Base-by-base conservation (phyloP, 1,140 invertebrate species). In the Stratiolaelaps scimitus region DNA sequence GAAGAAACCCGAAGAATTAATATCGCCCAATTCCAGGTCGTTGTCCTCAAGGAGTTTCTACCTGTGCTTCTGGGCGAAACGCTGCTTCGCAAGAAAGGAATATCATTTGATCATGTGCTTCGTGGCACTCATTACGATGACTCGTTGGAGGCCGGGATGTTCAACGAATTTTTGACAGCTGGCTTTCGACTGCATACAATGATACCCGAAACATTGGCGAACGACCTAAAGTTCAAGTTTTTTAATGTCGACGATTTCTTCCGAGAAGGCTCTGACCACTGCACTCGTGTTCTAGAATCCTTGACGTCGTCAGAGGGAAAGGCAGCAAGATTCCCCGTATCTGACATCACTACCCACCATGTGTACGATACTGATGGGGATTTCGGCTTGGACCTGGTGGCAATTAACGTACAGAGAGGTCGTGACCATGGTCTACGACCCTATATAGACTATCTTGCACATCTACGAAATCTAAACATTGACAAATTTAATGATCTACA, bases 391-490 rank as follows among this genome's bases (percentile, higher is more conserved):
- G 76, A 78, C 66, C 67, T 78, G 19, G 67, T 71, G 15, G 67
- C 74, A 10, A 47, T 75, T 0, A 77, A 78, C 66, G 73, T 76
- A 13, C 71, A 76, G 43, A 64, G 76, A 67, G 76, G 72, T 7
- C 67, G 76, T 23, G 76, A 77, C 68, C 73, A 76, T 68, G 76
- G 73, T 26, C 68, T 76, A 7, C 83, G 87, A 0, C 78, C 86
- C 0, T 92, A 91, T 73, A 84, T 60, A 60, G 23, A 84, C 0
- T 76, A 82, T 0, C 92, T 88, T 85, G 79, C 88, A 56, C 80
- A 84, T 65, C 83, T 86, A 0, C 92, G 88, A 73, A 85, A 85
- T 4, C 74, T 92, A 10, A 81, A 82, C 1, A 81, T 91, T 29
- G 78, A 75, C 23, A 81, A 75, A 17, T 92, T 89, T 82, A 79